phyloP scores from a whole-genome alignment of 2,797 vertebrate species.

The Atherinosoma microstoma region DNA sequence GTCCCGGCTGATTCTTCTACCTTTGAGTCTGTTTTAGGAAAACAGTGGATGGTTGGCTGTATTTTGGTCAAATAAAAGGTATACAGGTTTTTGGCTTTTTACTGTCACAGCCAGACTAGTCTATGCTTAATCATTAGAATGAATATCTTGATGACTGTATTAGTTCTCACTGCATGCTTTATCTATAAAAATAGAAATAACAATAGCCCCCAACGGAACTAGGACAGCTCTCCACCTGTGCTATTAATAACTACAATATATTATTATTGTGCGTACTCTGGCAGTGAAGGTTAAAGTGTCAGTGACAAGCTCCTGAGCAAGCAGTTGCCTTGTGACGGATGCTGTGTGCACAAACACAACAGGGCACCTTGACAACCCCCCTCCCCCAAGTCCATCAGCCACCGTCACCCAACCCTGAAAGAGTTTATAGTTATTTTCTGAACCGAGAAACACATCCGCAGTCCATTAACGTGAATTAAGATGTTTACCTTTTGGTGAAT shows the following conservation, averaged over 20 bases:
- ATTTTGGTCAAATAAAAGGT: background rate
- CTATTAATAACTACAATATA: constrained; percentile 62
- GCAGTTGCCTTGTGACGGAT: constrained; percentile 40
- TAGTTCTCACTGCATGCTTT: constrained; percentile 20
- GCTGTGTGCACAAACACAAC: constrained; percentile 36
- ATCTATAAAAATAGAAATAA: constrained; percentile 36
- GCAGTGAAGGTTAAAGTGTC: constrained; percentile 63
- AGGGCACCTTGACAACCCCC: constrained; percentile 50
- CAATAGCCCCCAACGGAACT: constrained; percentile 31
- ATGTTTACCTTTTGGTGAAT: constrained; percentile 63
- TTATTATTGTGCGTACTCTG: constrained; percentile 45
- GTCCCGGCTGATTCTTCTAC: constrained; percentile 31
- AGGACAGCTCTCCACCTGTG: constrained; percentile 5
- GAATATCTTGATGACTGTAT: constrained; percentile 7
- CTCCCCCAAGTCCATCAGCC: constrained; percentile 29
- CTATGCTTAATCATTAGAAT: background rate
- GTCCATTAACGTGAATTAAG: constrained; percentile 65
- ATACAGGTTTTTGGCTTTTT: constrained; percentile 10
- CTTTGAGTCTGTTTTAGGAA: constrained; percentile 37
- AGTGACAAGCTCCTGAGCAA: constrained; percentile 62
- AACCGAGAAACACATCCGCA: constrained; percentile 44
- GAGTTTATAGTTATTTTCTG: constrained; percentile 58
- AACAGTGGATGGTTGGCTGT: background rate
- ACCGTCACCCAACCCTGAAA: constrained; percentile 32
- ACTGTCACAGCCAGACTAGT: background rate